Evolutionary conservation across 2,888 invertebrate genomes (phyloP).

Genomic region (Galeopsomyia nigrocyanea): DNA sequence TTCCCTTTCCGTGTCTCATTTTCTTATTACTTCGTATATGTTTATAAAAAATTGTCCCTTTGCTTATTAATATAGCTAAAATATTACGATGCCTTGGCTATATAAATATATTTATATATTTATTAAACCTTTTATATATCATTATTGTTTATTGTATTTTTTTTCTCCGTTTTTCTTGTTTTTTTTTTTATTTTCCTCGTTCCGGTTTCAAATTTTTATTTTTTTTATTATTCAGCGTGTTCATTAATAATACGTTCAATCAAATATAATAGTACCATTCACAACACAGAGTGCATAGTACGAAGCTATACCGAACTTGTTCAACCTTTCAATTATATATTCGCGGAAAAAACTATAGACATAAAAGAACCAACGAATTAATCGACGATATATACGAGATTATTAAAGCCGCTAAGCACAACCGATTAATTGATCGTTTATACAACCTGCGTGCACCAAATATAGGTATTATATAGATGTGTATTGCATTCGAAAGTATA

Average conservation of each 20-base stretch:
- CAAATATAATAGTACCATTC: constrained; percentile 59
- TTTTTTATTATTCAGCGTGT: constrained; percentile 38
- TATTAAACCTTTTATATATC: constrained; percentile 54
- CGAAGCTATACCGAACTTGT: constrained; percentile 64
- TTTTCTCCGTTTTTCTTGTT: constrained; percentile 37
- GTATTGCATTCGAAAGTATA: constrained; percentile 10
- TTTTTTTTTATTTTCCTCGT: constrained; percentile 44
- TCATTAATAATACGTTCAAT: constrained; percentile 48
- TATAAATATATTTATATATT: constrained; percentile 64
- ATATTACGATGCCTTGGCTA: constrained; percentile 67
- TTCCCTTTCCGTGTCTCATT: constrained; percentile 45
- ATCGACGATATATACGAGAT: constrained; percentile 50
- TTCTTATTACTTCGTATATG: constrained; percentile 50
- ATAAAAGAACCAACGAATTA: constrained; percentile 28
- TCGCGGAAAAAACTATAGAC: constrained; percentile 52
- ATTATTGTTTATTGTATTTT: constrained; percentile 50
- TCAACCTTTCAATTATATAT: constrained; percentile 52
- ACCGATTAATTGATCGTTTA: constrained; percentile 60
- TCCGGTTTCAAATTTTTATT: constrained; percentile 46
- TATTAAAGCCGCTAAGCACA: constrained; percentile 66
- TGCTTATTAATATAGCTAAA: constrained; percentile 65
- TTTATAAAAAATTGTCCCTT: constrained; percentile 62
- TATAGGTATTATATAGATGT: constrained; percentile 16
- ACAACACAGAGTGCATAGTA: constrained; percentile 70
- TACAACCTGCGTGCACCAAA: constrained; percentile 65